Percentiles rank a stretch among this genome's conserved stretches.
Evolutionary conservation across 2,888 invertebrate genomes (phyloP).

Genomic region (Pyrgus malvae): DNA sequence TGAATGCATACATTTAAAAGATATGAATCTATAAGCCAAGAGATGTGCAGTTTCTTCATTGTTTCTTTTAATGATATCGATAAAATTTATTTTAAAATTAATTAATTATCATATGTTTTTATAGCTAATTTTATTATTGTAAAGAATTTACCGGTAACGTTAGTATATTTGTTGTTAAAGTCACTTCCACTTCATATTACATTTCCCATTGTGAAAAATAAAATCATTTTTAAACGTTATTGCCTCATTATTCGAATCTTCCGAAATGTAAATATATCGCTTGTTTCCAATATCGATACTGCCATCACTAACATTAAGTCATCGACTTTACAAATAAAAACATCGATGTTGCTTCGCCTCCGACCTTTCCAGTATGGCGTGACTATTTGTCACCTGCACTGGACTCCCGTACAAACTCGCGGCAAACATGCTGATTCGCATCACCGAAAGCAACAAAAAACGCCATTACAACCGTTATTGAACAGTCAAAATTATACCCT

Average conservation of each 20-base stretch:
- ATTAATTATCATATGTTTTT: too few relatives aligned
- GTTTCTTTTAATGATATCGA: constrained; percentile 41
- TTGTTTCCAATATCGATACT: constrained; percentile 33
- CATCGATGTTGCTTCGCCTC: constrained; percentile 70
- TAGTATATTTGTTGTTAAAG: too few relatives aligned
- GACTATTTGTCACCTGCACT: constrained; percentile 80
- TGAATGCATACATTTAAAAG: constrained; percentile 81
- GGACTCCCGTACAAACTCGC: constrained; percentile 76
- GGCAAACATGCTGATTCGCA: constrained; percentile 74
- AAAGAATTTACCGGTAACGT: too few relatives aligned
- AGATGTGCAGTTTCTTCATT: constrained; percentile 46
- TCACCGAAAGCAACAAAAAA: constrained; percentile 50
- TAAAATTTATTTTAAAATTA: constrained; percentile 16
- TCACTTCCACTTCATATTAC: neutral
- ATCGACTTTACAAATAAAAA: constrained; percentile 73
- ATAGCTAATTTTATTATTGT: too few relatives aligned
- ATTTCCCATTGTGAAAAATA: neutral
- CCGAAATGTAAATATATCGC: neutral
- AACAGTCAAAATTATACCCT: constrained; percentile 31
- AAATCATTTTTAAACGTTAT: neutral
- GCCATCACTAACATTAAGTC: constrained; percentile 72
- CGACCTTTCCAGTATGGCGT: constrained; percentile 71
- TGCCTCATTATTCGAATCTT: neutral
- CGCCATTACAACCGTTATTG: constrained; percentile 33
- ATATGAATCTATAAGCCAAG: constrained; percentile 76